These are phyloP conservation scores for Oxystoma pomonae DNA, from an alignment of 2,888 invertebrate genomes.

Conservation along the genomic window DNA sequence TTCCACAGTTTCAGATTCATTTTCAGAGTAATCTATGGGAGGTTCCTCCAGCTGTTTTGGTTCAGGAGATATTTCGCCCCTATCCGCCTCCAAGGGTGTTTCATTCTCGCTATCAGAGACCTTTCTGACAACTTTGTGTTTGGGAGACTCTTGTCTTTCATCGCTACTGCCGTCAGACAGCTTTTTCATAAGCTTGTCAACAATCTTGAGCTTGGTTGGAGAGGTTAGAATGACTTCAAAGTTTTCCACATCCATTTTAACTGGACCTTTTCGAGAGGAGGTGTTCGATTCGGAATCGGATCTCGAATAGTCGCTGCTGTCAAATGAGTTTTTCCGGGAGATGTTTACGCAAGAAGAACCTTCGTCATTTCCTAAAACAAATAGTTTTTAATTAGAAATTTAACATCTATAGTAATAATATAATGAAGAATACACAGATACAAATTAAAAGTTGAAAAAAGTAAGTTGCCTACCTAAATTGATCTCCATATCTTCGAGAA, in stretches of 20 bases:
- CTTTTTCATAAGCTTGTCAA: conserved; percentile 42
- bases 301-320: not conserved
- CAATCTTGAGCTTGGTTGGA: conserved; percentile 38
- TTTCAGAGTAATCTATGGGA: not conserved
- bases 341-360: not conserved
- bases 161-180: conserved; percentile 30
- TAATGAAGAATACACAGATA: no score
- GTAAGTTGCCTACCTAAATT: conserved; percentile 28
- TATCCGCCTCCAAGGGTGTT: not conserved
- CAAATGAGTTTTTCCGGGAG: not conserved
- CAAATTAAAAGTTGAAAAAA: no score
- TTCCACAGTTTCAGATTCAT: not conserved
- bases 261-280: conserved; percentile 18
- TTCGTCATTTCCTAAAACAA: not conserved
- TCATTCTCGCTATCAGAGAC: no score
- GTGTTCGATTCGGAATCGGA: not conserved
- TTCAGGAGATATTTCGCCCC: not conserved
- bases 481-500: conserved; percentile 39
- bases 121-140: not conserved
- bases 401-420: no score
- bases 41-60: not conserved
- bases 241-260: conserved; percentile 37
- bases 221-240: conserved; percentile 36
- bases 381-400: not conserved
- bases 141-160: not conserved